Base-by-base conservation (phyloP, 2,113 vertebrate species). In the Bagarius yarrelli region DNA sequence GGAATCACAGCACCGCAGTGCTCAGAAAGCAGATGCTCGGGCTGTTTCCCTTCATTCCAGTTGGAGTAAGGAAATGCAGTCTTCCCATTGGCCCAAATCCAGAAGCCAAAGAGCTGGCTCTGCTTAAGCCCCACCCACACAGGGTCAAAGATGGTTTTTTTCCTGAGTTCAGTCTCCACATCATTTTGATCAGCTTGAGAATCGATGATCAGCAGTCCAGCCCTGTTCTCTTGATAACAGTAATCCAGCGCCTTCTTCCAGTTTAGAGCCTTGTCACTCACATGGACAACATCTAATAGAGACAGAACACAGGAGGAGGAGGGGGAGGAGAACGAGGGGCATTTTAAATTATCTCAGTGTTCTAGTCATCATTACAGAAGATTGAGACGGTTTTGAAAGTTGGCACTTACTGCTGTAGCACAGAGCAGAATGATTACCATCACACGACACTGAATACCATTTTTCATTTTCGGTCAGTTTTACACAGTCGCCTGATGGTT, bases 61-160 rank as follows among this genome's bases (percentile, higher is more conserved):
- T 91, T 83, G 23, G 0, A 63, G 40, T 55, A 79, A 6, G 4
- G 2, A 27, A 0, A 2, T 81, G 89, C 80, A 8, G 8, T 5
- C 0, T 13, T 57, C 71, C 90, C 81, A 13, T 64, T 86, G n/a
- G 52, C 3, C 90, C 90, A 91, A 34, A 91, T 82, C 91, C 91
- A 93, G 85, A 90, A 90, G 14, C 90, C 90, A 60, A 91, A 87
- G 1, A 91, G 19, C 4, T 40, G 59, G 66, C 86, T 91, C 86
- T 91, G 90, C 76, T 82, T 86, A 72, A 91, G 82, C n/a, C 88
- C 90, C 9, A 91, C 75, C 92, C 90, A 93, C 71, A 90, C 73
- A 0, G 40, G 74, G 5, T 73, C 84, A 11, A 73, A 34, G 21
- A 79, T 4, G 0, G 0, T 0, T 3, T 5, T 0, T 80, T 90